phyloP scores from a whole-genome alignment of 2,113 vertebrate species.

The Silurus asotus region DNA sequence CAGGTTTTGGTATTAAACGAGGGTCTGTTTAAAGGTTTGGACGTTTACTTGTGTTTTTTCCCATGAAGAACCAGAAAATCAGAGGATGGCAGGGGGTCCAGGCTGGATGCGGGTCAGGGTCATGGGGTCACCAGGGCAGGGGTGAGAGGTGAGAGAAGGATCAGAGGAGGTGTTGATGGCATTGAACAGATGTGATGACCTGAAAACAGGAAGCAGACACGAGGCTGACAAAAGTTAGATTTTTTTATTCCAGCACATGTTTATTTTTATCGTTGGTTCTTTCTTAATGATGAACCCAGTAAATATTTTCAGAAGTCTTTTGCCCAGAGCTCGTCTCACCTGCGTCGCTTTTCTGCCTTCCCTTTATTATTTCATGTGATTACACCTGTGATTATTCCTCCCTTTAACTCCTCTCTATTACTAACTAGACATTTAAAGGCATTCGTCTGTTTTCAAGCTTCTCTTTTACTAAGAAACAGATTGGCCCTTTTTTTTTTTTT shows the following conservation, averaged over 20 bases:
- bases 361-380: neutral
- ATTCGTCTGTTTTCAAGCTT: neutral
- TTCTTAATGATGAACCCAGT: neutral
- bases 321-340: slow-evolving; percentile 12
- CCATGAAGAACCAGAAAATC: slow-evolving; percentile 70
- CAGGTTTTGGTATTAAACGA: neutral
- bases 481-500: neutral
- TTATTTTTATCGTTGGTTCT: neutral
- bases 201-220: slow-evolving; percentile 58
- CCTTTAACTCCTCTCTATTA: neutral
- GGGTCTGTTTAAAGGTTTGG: neutral
- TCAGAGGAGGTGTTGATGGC: slow-evolving; percentile 59
- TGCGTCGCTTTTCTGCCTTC: neutral
- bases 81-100: slow-evolving; percentile 64
- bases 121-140: slow-evolving; percentile 45
- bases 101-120: slow-evolving; percentile 61
- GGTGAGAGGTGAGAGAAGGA: slow-evolving; percentile 56
- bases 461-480: neutral
- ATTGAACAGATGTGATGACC: slow-evolving; percentile 63
- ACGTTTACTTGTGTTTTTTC: slow-evolving; percentile 53
- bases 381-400: neutral
- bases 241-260: neutral
- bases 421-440: neutral
- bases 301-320: neutral
- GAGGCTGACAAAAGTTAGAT: neutral